These are phyloP conservation scores for Ellobium chinense DNA, from an alignment of 2,888 invertebrate genomes.

Conservation along the genomic window DNA sequence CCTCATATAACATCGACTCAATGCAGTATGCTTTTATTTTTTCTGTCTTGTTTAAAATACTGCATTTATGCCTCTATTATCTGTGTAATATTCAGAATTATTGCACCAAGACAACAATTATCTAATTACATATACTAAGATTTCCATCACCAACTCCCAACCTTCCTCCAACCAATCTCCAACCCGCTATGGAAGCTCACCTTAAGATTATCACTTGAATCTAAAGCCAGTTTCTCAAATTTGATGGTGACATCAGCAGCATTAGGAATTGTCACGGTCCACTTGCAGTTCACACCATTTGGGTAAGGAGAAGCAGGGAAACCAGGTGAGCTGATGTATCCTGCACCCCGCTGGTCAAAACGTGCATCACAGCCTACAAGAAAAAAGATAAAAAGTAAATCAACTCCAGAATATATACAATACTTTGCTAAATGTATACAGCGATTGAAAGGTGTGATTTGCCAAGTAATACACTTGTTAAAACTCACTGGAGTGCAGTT, in stretches of 20 bases:
- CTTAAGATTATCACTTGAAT: constrained; percentile 23
- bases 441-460: too few species aligned
- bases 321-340: constrained; percentile 6
- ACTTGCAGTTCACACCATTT: constrained; percentile 34
- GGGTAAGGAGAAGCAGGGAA: constrained; percentile 15
- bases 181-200: constrained; percentile 27
- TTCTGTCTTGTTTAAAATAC: too few species aligned
- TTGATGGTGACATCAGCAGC: constrained; percentile 35
- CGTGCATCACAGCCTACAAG: constrained; percentile 12
- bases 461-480: too few species aligned
- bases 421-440: too few species aligned
- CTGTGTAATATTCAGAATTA: too few species aligned
- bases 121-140: not conserved
- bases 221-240: constrained; percentile 11
- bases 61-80: too few species aligned
- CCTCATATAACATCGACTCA: too few species aligned
- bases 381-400: too few species aligned
- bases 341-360: not conserved
- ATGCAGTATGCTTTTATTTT: too few species aligned
- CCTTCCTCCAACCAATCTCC: not conserved
- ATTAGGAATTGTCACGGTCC: constrained; percentile 27
- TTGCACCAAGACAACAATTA: too few species aligned
- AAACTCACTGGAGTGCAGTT: too few species aligned
- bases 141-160: not conserved
- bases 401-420: too few species aligned